Base-by-base conservation (phyloP, 2,888 invertebrate species). In the Lepidochitona cinerea region DNA sequence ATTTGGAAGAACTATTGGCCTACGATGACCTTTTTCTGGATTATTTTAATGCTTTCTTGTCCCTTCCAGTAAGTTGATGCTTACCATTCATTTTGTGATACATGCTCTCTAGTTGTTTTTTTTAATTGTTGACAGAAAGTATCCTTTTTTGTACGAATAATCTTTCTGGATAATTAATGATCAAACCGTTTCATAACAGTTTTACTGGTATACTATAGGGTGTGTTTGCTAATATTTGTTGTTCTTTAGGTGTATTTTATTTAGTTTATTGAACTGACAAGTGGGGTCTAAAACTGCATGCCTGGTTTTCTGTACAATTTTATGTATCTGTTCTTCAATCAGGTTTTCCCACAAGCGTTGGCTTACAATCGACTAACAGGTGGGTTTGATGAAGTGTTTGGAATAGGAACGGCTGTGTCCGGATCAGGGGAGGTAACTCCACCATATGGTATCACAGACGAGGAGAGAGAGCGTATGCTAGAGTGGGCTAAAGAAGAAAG, bases 21-120 rank as follows among this genome's bases (percentile, higher is more conserved):
- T 90, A 89, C 73, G 90, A 90, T 84, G 90, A 90, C 77, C 82
- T 90, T 23, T 90, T 90, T 79, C 79, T 90, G 72, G 90, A 90
- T 72, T 90, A 89, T 78, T 90, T 90, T 84, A 90, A 90, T 76
- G 87, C 88, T 33, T 90, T 90, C 76, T 83, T 90, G 12, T 78
- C 85, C 7, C 80, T 89, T n/a, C 89, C 90, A 32, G 90, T 90
- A 78, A 84, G 89, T 86, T n/a, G n/a, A n/a, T n/a, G n/a, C n/a
- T n/a, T n/a, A n/a, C n/a, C n/a, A n/a, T n/a, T n/a, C n/a, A n/a
- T n/a, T n/a, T n/a, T n/a, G n/a, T n/a, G n/a, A n/a, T n/a, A n/a
- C n/a, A n/a, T n/a, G n/a, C n/a, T n/a, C n/a, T n/a, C n/a, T n/a
- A n/a, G n/a, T n/a, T n/a, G n/a, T n/a, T n/a, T n/a, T n/a, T n/a